These are phyloP conservation scores for Erpobdella octoculata DNA, from an alignment of 2,888 invertebrate species.

Conservation along the genomic window DNA sequence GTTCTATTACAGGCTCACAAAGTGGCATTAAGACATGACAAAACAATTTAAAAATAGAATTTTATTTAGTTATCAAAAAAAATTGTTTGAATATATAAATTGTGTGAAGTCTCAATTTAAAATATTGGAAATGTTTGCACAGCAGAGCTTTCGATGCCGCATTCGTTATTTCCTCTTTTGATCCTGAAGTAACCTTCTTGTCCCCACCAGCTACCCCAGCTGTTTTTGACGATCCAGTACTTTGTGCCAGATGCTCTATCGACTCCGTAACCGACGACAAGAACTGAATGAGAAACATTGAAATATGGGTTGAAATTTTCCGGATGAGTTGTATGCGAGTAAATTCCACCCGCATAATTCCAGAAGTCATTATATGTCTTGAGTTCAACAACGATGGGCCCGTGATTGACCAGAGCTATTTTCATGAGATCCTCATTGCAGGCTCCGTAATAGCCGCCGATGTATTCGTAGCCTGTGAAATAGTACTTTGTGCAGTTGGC, in stretches of 20 bases:
- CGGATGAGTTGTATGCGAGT: constrained; percentile 51
- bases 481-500: constrained; percentile 51
- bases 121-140: constrained; percentile 40
- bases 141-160: constrained; percentile 51
- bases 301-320: not conserved
- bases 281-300: constrained; percentile 53
- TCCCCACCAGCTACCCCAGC: constrained; percentile 51
- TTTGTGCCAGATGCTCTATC: constrained; percentile 46
- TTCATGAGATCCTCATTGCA: constrained; percentile 55
- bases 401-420: constrained; percentile 51
- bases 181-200: constrained; percentile 51
- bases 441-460: constrained; percentile 52
- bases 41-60: too few species aligned
- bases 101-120: too few species aligned
- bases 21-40: too few species aligned
- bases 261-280: constrained; percentile 54
- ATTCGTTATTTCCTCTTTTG: constrained; percentile 50
- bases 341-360: constrained; percentile 50
- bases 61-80: too few species aligned
- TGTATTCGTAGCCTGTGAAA: constrained; percentile 53
- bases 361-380: constrained; percentile 53
- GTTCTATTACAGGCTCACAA: too few species aligned
- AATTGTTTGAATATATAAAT: too few species aligned
- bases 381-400: constrained; percentile 54
- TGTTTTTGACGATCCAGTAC: constrained; percentile 53